These are phyloP conservation scores for Drosophila dunni DNA, from an alignment of 1,140 invertebrate species.

Conservation along the genomic window DNA sequence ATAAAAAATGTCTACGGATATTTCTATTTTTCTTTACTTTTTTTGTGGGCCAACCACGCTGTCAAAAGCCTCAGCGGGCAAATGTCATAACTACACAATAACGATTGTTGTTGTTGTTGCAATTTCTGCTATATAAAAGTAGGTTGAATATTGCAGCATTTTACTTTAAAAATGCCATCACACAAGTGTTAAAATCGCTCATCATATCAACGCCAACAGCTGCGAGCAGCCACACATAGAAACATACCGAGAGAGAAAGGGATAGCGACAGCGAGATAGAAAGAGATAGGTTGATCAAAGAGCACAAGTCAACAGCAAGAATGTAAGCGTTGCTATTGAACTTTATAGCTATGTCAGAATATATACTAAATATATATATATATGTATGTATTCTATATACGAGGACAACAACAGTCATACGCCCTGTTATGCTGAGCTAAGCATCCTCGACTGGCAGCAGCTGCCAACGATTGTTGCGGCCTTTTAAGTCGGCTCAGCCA, in stretches of 20 bases:
- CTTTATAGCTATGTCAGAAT: slow-evolving; percentile 49
- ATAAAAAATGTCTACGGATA: slow-evolving; percentile 11
- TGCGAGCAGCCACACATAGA: slow-evolving; percentile 25
- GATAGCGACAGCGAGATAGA: not conserved
- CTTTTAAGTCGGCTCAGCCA: slow-evolving; percentile 70
- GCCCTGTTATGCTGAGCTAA: slow-evolving; percentile 70
- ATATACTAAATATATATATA: slow-evolving; percentile 22
- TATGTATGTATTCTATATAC: slow-evolving; percentile 21
- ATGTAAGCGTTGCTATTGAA: slow-evolving; percentile 54
- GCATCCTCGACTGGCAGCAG: slow-evolving; percentile 68
- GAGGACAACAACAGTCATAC: slow-evolving; percentile 51
- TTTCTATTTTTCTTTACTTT: slow-evolving; percentile 16
- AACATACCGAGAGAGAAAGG: not conserved
- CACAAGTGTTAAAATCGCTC: slow-evolving; percentile 79
- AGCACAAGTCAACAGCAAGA: slow-evolving; percentile 15
- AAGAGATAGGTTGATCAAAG: not conserved
- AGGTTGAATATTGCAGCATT: slow-evolving; percentile 76
- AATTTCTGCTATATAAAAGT: slow-evolving; percentile 58
- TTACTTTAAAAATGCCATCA: slow-evolving; percentile 70
- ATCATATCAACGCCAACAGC: slow-evolving; percentile 69
- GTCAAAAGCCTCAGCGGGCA: slow-evolving; percentile 61
- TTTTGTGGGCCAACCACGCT: slow-evolving; percentile 30
- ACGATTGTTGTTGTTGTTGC: slow-evolving; percentile 29
- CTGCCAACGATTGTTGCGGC: slow-evolving; percentile 75
- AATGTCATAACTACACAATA: slow-evolving; percentile 71